Evolutionary conservation across 2,888 invertebrate species (phyloP), one percentile per base, ranked within the genome.

Genomic region (Pristionchus entomophagus): DNA sequence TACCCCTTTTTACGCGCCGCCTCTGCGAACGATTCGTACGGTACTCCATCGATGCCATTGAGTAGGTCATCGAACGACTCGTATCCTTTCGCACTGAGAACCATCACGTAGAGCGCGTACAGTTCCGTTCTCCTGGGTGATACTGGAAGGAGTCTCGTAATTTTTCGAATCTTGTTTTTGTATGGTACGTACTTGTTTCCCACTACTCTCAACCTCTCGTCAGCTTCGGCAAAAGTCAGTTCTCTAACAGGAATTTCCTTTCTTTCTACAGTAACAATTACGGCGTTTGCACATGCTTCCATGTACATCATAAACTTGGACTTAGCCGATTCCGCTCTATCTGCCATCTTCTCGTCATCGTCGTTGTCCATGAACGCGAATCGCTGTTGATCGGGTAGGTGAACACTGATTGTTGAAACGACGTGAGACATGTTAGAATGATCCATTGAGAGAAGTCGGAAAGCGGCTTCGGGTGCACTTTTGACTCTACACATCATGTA

Each of bases 71-170:
- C 73, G 29, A 85, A 85, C 2, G 49, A 49, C 19, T 5, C 29
- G 51, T 59, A 53, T 17, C 65, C 65, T n/a, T 69, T 77, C 14
- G 38, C 62, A n/a, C 38, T 45, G 1, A 85, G 29, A 4, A 53
- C 77, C 49, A 85, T 65, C 45, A 85, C 35, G 17, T 73, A 53
- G 0, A 85, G 35, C 19, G 85, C 85, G 19, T 73, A 85, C 22
- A 49, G 10, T 51, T 85, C 69, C 14, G 51, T 8, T 19, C 38
- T 35, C 2, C 51, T 26, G 4, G 85, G 85, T 5, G 45, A 53
- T 29, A 85, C 85, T 0, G 41, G 69, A 22, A 22, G 14, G 1
- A 69, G 19, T 17, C 65, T 3, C 5, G 69, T 29, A 73, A 73
- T 51, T 19, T 35, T 77, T 51, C 59, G 82, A 38, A 77, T 10